These are phyloP conservation scores for Apocrypta bakeri DNA, from an alignment of 1,140 invertebrate species.

Conservation along the genomic window DNA sequence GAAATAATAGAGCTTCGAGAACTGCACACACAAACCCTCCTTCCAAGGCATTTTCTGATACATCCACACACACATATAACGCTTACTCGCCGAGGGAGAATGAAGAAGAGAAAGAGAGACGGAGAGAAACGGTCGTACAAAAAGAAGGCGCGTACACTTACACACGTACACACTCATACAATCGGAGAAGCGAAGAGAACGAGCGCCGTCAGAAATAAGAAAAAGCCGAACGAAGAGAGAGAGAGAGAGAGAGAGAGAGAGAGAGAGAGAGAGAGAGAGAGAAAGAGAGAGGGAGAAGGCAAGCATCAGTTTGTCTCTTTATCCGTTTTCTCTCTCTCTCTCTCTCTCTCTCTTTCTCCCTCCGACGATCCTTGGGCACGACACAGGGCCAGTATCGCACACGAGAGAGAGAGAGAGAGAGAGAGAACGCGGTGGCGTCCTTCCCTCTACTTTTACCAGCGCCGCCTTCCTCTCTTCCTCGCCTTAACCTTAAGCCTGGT, in stretches of 20 bases:
- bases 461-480: conserved; percentile 28
- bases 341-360: conserved; percentile 19
- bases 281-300: conserved; percentile 13
- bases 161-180: too few relatives aligned
- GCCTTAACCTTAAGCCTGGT: conserved; percentile 47
- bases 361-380: conserved; percentile 16
- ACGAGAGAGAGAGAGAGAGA: neutral
- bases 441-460: conserved; percentile 34
- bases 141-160: neutral
- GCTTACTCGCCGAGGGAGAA: neutral
- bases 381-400: neutral
- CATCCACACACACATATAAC: neutral
- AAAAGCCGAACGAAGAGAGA: conserved; percentile 8
- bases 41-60: neutral
- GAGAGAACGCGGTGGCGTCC: neutral
- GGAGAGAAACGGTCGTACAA: conserved; percentile 10
- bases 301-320: conserved; percentile 46
- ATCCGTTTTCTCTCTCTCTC: conserved; percentile 40
- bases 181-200: neutral
- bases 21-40: neutral
- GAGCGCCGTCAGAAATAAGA: conserved; percentile 1
- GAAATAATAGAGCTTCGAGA: neutral
- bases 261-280: conserved; percentile 17
- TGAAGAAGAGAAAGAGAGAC: conserved; percentile 28
- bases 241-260: too few relatives aligned